Evolutionary conservation across 2,113 vertebrate species (phyloP), one percentile per base, ranked within the genome.

Genomic region (Pseudorhombus dupliciocellatus): DNA sequence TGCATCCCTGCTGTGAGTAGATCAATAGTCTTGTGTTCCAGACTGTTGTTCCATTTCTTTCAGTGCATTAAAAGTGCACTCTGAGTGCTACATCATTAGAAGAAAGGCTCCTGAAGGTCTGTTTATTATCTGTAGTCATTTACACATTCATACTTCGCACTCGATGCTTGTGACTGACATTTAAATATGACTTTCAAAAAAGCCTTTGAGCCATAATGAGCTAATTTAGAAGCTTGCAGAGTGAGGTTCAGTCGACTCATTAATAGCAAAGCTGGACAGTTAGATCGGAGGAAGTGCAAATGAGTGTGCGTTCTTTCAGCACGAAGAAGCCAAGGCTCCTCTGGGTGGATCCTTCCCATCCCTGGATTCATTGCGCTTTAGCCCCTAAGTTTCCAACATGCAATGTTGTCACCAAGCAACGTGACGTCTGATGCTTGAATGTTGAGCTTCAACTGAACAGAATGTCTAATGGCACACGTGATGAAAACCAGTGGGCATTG

Each of bases 81-180:
- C 55, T 70, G 53, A 79, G 54, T 77, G 60, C 20, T 14, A 15
- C 42, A 70, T 83, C 75, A 50, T 73, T 79, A 85, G 54, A 75
- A 75, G 26, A 77, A 46, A 26, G 7, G 46, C 48, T 44, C 24
- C 25, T 55, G 53, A n/a, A 20, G 20, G 30, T 26, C 56, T 25
- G 12, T 72, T 69, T 58, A 44, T 46, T 66, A 66, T 72, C 37
- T 0, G 58, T 22, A 59, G 20, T 37, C 20, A 76, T 54, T 55
- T 56, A 14, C 61, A 71, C 63, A 68, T 61, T 46, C 52, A 30
- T 37, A 28, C 46, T 61, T 71, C 60, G 66, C 65, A 66, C 22
- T 30, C 16, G 61, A 75, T 37, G 37, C 18, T 24, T 70, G 24
- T 48, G 59, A 66, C 53, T 44, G 66, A 54, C 34, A 59, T 64